Evolutionary conservation across 2,888 invertebrate species (phyloP), one percentile per base, ranked within the genome.

Genomic region (Mesorhabditis sp.): DNA sequence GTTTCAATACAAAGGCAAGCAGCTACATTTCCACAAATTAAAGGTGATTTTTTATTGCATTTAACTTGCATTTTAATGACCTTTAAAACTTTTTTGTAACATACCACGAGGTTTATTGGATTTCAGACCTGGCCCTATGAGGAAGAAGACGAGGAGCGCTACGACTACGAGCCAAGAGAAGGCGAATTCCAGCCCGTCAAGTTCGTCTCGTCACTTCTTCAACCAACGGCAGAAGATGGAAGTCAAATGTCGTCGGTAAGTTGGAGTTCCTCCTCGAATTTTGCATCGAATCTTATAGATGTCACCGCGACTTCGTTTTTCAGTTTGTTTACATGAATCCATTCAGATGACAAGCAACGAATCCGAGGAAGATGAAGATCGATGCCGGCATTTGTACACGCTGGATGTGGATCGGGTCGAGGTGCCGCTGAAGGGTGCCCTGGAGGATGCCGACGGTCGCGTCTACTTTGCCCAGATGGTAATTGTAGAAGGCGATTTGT

Each of bases 1-100:
- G 87, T 95, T 93, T 28, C 90, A 95, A 4, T 98, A 98, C 87
- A 92, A 91, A 79, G 91, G 93, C 0, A 91, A 91, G 81, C 90
- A 91, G 58, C 90, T 94, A 73, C 91, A 91, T 81, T 97, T 97
- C 87, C 94, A 94, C 87, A 96, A 96, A 88, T 93, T 97, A 50
- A 88, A 88, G 85, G 88, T 88, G 76, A 72, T 74, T 63, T 13
- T 67, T 67, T 4, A n/a, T 4, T 4, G 4, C n/a, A 61, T 42
- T 42, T n/a, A 13, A 7, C 6, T 67, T 6, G 15, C 42, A 67
- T 28, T 15, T 13, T 15, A 43, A n/a, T 42, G 62, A 7, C 10
- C 15, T 64, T 67, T 50, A 7, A n/a, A 13, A 6, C 4, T 65
- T 50, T 28, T 44, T 70, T 58, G 4, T 15, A 63, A 63, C 7